Evolutionary conservation across 1,140 invertebrate genomes (phyloP).

Genomic region (Temnothorax longispinosus): DNA sequence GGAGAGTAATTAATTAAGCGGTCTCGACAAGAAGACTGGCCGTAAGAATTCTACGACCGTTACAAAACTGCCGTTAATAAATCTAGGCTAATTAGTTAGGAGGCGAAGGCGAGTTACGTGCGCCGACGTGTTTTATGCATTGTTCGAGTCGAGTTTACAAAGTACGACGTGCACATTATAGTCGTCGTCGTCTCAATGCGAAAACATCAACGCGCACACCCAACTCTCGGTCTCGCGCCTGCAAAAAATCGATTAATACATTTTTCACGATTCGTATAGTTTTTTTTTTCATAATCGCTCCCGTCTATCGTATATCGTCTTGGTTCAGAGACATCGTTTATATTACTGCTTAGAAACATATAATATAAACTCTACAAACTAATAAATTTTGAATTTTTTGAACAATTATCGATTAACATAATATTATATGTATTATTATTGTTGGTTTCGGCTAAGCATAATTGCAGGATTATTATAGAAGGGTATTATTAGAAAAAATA

Average conservation of each 20-base stretch:
- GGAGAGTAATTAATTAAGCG: slow-evolving; percentile 51
- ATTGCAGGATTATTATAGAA: neutral
- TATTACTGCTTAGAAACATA: neutral
- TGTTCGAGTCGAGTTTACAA: slow-evolving; percentile 41
- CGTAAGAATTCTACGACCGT: slow-evolving; percentile 53
- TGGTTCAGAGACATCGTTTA: neutral
- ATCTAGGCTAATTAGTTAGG: slow-evolving; percentile 56
- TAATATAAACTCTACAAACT: neutral
- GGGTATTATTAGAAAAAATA: neutral
- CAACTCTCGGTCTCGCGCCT: neutral
- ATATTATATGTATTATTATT: neutral
- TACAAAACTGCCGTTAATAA: slow-evolving; percentile 61
- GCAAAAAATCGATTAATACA: slow-evolving; percentile 29
- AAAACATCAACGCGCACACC: neutral
- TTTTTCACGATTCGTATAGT: neutral
- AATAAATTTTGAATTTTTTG: neutral
- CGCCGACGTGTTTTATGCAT: slow-evolving; percentile 39
- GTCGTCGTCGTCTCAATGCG: slow-evolving; percentile 2
- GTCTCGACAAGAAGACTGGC: slow-evolving; percentile 28
- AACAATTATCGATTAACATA: neutral
- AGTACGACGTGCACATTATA: slow-evolving; percentile 11
- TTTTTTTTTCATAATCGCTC: neutral
- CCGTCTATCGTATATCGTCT: neutral
- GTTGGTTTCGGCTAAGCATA: neutral
- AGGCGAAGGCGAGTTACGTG: slow-evolving; percentile 22